These are phyloP conservation scores for Stegodyphus mimosarum DNA, from an alignment of 1,140 invertebrate species.

Conservation along the genomic window DNA sequence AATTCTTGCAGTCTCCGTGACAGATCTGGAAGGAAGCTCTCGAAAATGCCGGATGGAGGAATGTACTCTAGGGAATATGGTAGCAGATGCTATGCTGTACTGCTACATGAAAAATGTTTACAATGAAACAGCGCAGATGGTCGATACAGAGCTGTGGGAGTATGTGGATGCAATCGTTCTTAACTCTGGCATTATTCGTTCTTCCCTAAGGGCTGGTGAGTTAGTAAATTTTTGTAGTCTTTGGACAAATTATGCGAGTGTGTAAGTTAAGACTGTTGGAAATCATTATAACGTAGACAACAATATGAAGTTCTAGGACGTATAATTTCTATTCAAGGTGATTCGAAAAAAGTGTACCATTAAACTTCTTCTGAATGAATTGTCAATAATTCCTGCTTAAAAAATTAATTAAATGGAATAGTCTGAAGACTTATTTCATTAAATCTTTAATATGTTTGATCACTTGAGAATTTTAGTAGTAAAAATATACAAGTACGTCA, in stretches of 20 bases:
- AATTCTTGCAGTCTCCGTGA: background rate
- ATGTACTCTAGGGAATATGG: constrained; percentile 36
- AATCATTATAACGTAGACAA: background rate
- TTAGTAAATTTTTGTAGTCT: background rate
- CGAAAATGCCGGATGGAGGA: constrained; percentile 10
- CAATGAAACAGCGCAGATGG: background rate
- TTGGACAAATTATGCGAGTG: background rate
- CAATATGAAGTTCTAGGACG: too few relatives aligned
- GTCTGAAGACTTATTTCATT: too few relatives aligned
- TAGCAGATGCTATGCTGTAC: constrained; percentile 35
- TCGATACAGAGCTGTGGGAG: background rate
- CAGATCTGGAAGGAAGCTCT: background rate
- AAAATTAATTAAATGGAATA: too few relatives aligned
- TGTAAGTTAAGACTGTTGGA: background rate
- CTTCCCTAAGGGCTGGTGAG: too few relatives aligned
- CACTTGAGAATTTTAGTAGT: too few relatives aligned
- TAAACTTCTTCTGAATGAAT: too few relatives aligned
- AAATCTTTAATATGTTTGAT: too few relatives aligned
- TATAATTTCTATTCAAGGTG: too few relatives aligned
- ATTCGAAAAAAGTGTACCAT: too few relatives aligned
- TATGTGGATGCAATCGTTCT: constrained; percentile 25
- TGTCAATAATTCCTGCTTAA: too few relatives aligned
- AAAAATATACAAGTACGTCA: too few relatives aligned
- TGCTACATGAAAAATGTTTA: background rate
- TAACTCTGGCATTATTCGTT: background rate